Conservation (phyloP, 2,113 vertebrate species). For the Neotragus pygmaeus region DNA sequence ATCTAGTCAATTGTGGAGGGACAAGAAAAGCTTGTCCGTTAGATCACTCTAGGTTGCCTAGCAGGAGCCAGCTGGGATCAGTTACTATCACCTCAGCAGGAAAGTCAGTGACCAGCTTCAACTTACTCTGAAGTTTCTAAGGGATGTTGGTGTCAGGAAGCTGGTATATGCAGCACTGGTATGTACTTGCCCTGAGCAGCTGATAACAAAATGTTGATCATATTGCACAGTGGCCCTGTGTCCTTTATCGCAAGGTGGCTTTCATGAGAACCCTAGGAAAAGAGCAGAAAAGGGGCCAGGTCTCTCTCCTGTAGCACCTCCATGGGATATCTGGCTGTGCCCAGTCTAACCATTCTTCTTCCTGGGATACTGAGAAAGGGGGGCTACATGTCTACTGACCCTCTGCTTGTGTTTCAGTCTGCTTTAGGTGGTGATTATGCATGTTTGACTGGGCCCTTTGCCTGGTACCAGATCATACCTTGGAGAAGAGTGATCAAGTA, state of each 20-base stretch:
- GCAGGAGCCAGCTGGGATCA: not conserved
- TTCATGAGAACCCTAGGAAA: not conserved
- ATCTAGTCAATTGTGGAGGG: not conserved
- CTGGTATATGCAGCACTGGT: not conserved
- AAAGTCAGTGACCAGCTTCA: not conserved
- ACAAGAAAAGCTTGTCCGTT: not conserved
- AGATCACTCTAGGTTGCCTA: not conserved
- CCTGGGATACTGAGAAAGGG: not conserved
- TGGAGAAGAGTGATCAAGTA: not conserved
- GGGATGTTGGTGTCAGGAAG: not conserved
- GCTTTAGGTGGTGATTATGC: too few species aligned
- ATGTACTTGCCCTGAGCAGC: not conserved
- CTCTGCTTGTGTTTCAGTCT: not conserved
- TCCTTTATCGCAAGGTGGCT: not conserved
- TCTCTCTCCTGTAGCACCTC: too few species aligned
- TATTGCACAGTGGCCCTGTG: not conserved
- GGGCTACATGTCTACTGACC: not conserved
- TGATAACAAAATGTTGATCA: not conserved
- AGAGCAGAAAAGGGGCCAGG: not conserved
- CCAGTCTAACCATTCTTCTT: not conserved
- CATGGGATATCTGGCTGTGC: accelerated
- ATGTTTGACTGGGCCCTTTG: not conserved
- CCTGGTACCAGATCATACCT: not conserved
- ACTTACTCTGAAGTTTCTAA: not conserved
- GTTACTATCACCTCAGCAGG: not conserved